A percentile compares a stretch with the other conserved stretches of the same genome.
Evolutionary conservation across 2,888 invertebrate species (phyloP).

Genomic region (Microdon myrmicae): DNA sequence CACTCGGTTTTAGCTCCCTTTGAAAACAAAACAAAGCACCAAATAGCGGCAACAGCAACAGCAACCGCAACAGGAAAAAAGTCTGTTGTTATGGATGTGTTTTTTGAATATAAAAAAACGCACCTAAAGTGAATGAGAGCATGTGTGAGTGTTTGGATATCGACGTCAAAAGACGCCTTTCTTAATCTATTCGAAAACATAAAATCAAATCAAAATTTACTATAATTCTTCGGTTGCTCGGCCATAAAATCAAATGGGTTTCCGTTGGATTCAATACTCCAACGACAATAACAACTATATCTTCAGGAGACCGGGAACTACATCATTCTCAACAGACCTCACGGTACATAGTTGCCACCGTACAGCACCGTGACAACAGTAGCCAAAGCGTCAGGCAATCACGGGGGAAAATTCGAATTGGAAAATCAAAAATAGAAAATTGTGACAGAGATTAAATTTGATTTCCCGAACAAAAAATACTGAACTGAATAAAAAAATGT

Average conservation of each 20-base stretch:
- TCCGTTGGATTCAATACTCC: conserved; percentile 41
- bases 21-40: not conserved
- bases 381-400: conserved; percentile 1
- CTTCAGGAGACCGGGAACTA: too few species aligned
- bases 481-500: too few species aligned
- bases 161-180: conserved; percentile 48
- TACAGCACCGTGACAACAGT: not conserved
- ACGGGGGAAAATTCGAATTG: conserved; percentile 15
- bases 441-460: conserved; percentile 51
- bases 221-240: conserved; percentile 51
- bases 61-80: conserved; percentile 17
- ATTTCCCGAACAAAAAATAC: conserved; percentile 33
- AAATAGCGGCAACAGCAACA: conserved; percentile 6
- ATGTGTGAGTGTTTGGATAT: conserved; percentile 29
- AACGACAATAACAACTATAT: too few species aligned
- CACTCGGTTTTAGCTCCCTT: conserved; percentile 23
- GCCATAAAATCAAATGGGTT: conserved; percentile 52
- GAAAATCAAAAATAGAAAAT: conserved; percentile 51
- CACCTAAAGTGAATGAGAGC: conserved; percentile 24
- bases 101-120: too few species aligned
- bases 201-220: conserved; percentile 52
- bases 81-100: too few species aligned
- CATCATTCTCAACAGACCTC: too few species aligned
- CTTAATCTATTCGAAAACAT: conserved; percentile 53
- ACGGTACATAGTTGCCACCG: too few species aligned